A percentile compares a stretch with the other conserved stretches of the same genome.
Evolutionary conservation across 2,113 vertebrate species (phyloP).

Genomic region (Spea bombifrons): DNA sequence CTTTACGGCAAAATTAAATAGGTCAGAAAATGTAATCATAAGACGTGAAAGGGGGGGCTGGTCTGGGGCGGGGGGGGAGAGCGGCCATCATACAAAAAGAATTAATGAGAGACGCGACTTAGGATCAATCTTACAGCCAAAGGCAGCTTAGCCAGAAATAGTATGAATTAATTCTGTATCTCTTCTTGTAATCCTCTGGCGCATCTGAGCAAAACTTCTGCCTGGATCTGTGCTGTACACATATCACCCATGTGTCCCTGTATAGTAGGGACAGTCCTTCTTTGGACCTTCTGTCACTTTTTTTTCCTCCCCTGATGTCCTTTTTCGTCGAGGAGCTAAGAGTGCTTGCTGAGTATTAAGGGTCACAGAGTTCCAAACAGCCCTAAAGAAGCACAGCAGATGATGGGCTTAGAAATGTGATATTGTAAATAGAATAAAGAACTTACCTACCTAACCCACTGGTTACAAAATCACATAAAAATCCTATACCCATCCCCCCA

Average conservation of each 20-base stretch:
- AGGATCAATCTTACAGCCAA: conserved; percentile 62
- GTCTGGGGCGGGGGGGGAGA: conserved; percentile 53
- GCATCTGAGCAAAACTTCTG: conserved; percentile 49
- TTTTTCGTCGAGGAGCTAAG: no score
- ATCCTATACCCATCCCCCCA: no score
- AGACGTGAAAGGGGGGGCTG: conserved; percentile 51
- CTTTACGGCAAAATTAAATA: conserved; percentile 52
- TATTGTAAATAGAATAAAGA: no score
- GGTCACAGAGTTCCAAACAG: no score
- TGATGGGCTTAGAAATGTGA: no score
- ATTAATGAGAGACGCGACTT: conserved; percentile 61
- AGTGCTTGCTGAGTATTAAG: no score
- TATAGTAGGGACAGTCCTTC: background rate
- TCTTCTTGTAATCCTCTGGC: conserved; percentile 60
- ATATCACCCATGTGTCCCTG: no score
- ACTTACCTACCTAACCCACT: no score
- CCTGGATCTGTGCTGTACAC: background rate
- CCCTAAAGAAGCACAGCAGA: no score
- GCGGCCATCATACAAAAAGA: conserved; percentile 57
- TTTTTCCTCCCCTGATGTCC: background rate
- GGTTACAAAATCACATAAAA: no score
- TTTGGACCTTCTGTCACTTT: background rate
- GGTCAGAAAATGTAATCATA: conserved; percentile 60
- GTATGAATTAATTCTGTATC: conserved; percentile 67
- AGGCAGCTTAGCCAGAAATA: conserved; percentile 68